Conservation (phyloP, 2,888 invertebrate species). For the Campopleginae sp. region DNA sequence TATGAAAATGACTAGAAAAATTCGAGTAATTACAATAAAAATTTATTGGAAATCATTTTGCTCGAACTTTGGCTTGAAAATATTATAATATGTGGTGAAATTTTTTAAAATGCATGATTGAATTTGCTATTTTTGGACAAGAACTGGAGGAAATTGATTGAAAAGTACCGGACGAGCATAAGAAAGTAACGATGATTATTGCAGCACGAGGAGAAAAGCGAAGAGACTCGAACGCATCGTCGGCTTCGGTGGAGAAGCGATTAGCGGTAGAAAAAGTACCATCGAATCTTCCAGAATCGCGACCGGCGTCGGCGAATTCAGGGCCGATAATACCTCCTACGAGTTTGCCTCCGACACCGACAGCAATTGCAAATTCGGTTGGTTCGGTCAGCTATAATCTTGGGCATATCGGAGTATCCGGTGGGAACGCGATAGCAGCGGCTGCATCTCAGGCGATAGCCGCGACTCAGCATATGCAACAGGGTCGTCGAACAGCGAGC, state of each 20-base stretch:
- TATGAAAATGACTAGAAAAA: neutral
- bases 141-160: neutral
- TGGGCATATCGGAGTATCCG: conserved; percentile 92
- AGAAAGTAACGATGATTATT: neutral
- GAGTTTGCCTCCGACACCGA: conserved; percentile 78
- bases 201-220: conserved; percentile 89
- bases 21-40: neutral
- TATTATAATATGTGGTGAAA: neutral
- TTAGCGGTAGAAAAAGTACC: conserved; percentile 83
- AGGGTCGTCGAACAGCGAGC: conserved; percentile 96
- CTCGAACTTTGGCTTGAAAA: too few species aligned
- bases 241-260: conserved; percentile 85
- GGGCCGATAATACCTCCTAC: conserved; percentile 79
- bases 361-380: conserved; percentile 81
- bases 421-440: conserved; percentile 94
- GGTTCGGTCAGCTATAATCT: conserved; percentile 88
- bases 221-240: conserved; percentile 88
- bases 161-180: neutral
- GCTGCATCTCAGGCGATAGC: conserved; percentile 98
- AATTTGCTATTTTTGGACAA: neutral
- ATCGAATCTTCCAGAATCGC: conserved; percentile 80
- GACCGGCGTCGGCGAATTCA: conserved; percentile 82
- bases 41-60: neutral
- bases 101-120: neutral
- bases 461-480: conserved; percentile 97